Base-by-base conservation (phyloP, 2,113 vertebrate genomes). In the Osmerus eperlanus region DNA sequence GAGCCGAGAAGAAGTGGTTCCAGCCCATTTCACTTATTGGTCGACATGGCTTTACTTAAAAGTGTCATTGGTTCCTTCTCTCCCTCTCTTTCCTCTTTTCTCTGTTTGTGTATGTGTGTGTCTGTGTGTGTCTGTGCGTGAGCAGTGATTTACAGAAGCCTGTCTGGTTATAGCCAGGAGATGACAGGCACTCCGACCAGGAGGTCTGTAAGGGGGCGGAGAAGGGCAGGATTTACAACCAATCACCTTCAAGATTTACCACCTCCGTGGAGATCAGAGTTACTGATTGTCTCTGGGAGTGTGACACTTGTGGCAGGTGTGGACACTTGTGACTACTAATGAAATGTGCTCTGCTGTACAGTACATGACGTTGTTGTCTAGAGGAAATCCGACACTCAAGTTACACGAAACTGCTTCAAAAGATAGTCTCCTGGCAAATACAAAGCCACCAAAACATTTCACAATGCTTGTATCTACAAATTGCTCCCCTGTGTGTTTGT, bases 101-200 rank as follows among this genome's bases (percentile, higher is more conserved):
- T 23, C 16, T 19, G 65, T 53, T 21, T 19, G 23, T 16, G 3
- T 36, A 0, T 54, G 23, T 16, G 3, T 36, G 0, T 54, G 51
- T 21, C 21, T 51, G 12, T 2, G 28, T 29, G 66, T 16, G 16
- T 7, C 3, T 14, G 53, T 54, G 13, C 19, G n/a, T 36, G 63
- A 41, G 53, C 41, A 29, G 65, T 68, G 61, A 74, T 68, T 60
- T 28, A 65, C 65, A 67, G 29, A n/a, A 15, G 58, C 58, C 41
- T 63, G 64, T 23, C 51, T 68, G 65, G 68, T 67, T 67, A 55
- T 41, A 68, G 69, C 60, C 41, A 19, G 29, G 36, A 12, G 53
- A 13, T 65, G 41, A 61, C 52, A 54, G 58, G 3, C 47, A n/a
- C 21, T 13, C 4, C 47, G 47, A 61, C 47, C 55, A n/a, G 52